Evolutionary conservation across 2,888 invertebrate genomes (phyloP), one percentile per base, ranked within the genome.

Genomic region (Drosophila prolongata): DNA sequence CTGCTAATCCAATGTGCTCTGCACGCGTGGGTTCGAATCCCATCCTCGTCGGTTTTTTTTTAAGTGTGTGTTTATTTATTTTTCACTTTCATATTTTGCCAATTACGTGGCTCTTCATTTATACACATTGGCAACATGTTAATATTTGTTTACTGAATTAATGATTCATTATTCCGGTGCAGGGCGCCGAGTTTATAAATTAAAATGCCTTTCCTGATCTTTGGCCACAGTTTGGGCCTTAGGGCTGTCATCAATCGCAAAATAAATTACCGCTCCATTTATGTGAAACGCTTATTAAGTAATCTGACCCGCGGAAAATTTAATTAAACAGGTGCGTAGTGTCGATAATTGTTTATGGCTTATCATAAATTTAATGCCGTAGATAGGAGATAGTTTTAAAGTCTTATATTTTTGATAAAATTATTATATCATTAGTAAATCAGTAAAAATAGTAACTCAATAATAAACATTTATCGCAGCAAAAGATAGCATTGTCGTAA

Each of bases 11-110:
- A 56, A 95, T 95, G 95, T 95, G 95, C 95, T 95, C 95, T 95
- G 95, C 95, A 95, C 95, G 95, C 95, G 95, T 95, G 95, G 95
- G 95, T 95, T 95, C 95, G 95, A 95, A 95, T 95, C 95, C 95
- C 95, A 95, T 95, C 95, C 94, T 95, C 94, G 95, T 94, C 94
- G 94, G n/a, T 11, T 35, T 16, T 37, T 16, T 37, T n/a, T 34
- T 3, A 3, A 3, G 10, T 44, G 16, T 38, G 6, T 44, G 10
- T 49, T 49, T 46, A 46, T 37, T 46, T 35, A 27, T 37, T 37
- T 46, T 46, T 34, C 47, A 13, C 6, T 35, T 37, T 14, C 10
- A 37, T 13, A 47, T 6, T 6, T 47, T 11, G 6, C 11, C 11
- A n/a, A 46, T 3, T 24, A 57, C 34, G 42, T n/a, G 24, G 11